These are phyloP conservation scores for Drosophila neutralis DNA, from an alignment of 2,888 invertebrate genomes.

Conservation along the genomic window DNA sequence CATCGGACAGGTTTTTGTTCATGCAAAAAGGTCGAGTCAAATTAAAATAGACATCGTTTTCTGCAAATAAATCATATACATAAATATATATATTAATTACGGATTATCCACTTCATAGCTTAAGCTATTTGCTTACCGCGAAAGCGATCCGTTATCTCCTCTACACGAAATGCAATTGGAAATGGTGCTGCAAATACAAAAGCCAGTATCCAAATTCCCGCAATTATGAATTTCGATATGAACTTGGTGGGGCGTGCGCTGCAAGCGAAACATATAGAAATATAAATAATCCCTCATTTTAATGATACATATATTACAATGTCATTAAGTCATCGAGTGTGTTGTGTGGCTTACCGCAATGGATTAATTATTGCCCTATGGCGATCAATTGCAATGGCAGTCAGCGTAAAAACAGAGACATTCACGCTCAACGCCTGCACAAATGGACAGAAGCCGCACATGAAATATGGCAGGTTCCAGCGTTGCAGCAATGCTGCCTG, in stretches of 20 bases:
- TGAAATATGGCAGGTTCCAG: conserved; percentile 93
- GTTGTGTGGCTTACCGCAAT: conserved; percentile 87
- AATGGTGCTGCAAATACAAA: conserved; percentile 89
- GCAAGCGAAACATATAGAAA: conserved; percentile 40
- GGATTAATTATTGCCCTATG: conserved; percentile 92
- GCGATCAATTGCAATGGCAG: conserved; percentile 94
- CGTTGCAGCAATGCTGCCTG: conserved; percentile 94
- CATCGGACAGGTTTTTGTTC: conserved; percentile 85
- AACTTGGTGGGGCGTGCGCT: conserved; percentile 91
- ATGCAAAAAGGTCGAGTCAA: conserved; percentile 86
- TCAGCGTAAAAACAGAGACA: conserved; percentile 95
- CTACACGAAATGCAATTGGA: conserved; percentile 84
- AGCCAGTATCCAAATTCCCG: conserved; percentile 90
- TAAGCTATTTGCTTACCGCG: conserved; percentile 71
- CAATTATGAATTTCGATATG: conserved; percentile 90
- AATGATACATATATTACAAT: conserved; percentile 12
- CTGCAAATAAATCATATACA: conserved; percentile 50
- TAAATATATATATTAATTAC: neutral
- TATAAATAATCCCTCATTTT: conserved; percentile 14
- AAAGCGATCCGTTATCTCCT: conserved; percentile 80
- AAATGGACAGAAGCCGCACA: conserved; percentile 95
- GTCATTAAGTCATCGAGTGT: conserved; percentile 18
- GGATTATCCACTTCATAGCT: neutral
- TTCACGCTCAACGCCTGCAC: conserved; percentile 94
- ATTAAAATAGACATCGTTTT: conserved; percentile 79